A percentile compares a stretch with the other conserved stretches of the same genome.
These are phyloP conservation scores for Tarsius wallacei DNA, from an alignment of 2,797 vertebrate genomes.

Conservation along the genomic window DNA sequence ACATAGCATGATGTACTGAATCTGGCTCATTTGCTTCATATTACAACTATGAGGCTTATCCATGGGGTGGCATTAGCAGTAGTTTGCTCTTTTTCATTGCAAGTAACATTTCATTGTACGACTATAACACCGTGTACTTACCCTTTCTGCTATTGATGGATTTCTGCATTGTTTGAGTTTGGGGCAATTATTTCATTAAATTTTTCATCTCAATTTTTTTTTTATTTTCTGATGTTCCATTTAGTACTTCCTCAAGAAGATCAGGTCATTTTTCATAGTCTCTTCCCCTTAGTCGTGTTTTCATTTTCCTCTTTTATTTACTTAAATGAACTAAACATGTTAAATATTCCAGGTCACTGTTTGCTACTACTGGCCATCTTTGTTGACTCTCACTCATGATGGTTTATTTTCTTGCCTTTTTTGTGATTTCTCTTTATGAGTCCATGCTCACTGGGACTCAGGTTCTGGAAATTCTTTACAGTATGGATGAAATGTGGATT, in stretches of 20 bases:
- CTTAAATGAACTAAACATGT: slow-evolving; percentile 35
- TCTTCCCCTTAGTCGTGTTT: background rate
- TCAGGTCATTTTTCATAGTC: background rate
- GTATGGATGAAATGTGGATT: background rate
- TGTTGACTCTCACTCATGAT: background rate
- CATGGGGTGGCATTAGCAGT: background rate
- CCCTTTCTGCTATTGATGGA: background rate
- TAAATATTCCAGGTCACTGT: background rate
- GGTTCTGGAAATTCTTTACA: background rate
- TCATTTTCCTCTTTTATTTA: slow-evolving; percentile 5
- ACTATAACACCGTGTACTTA: background rate
- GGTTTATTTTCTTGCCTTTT: background rate
- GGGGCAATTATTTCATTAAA: background rate
- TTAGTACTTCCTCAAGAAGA: background rate
- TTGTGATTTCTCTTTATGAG: slow-evolving; percentile 15
- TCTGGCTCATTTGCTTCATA: background rate
- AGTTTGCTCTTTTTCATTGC: background rate
- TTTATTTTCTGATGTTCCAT: background rate
- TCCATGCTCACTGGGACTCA: background rate
- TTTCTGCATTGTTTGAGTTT: slow-evolving; percentile 34
- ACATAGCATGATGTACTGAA: background rate
- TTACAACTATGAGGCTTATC: background rate
- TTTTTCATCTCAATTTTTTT: background rate
- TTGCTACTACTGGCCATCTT: background rate
- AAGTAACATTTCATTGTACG: background rate